Conservation (phyloP, 2,113 vertebrate genomes). For the Rhombomys opimus region DNA sequence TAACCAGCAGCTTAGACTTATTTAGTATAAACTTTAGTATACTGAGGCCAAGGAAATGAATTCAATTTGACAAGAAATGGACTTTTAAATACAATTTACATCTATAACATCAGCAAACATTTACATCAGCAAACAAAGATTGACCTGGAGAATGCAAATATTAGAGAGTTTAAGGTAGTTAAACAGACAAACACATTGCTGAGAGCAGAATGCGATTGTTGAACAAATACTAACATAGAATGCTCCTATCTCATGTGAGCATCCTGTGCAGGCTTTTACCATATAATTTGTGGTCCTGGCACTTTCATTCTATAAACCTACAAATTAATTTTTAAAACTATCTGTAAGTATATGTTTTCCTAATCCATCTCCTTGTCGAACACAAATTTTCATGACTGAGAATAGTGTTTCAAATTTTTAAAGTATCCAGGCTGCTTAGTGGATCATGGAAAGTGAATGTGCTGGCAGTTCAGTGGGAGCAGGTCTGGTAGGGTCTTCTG, state of each 20-base stretch:
- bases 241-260: background rate
- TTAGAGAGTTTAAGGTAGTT: background rate
- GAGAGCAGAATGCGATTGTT: background rate
- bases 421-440: background rate
- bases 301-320: background rate
- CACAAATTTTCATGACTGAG: background rate
- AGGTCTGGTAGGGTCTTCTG: background rate
- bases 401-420: slow-evolving; percentile 13
- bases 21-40: slow-evolving; percentile 13
- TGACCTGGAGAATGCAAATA: background rate
- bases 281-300: background rate
- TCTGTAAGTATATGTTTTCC: background rate
- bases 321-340: background rate
- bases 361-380: background rate
- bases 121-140: background rate
- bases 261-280: background rate
- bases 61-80: background rate
- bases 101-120: no score
- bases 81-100: background rate
- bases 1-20: background rate
- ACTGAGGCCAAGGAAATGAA: background rate
- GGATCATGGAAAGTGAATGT: background rate
- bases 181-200: background rate
- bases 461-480: background rate
- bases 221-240: background rate